Conservation (phyloP, 2,113 vertebrate species). For the Nothoprocta pentlandii region DNA sequence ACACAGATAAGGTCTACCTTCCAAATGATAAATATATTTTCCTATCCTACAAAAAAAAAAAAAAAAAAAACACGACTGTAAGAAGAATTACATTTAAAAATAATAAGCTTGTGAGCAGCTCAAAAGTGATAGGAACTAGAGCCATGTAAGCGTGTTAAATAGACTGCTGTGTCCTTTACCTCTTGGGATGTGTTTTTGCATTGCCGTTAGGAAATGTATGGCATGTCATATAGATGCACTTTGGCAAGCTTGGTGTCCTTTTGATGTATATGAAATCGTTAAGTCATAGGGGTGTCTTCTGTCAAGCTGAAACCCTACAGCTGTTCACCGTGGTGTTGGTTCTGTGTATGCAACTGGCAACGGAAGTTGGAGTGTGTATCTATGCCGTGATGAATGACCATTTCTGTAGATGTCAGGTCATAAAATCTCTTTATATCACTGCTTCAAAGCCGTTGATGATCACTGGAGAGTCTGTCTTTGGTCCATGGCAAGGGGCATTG, state of each 20-base stretch:
- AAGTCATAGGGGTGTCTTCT: not conserved
- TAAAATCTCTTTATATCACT: conserved; percentile 51
- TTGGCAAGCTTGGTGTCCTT: conserved; percentile 1
- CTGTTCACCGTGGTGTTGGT: not conserved
- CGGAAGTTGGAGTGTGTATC: conserved; percentile 41
- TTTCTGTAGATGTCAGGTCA: conserved; percentile 16
- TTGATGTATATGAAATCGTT: conserved; percentile 25
- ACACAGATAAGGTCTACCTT: not conserved
- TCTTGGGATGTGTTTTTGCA: conserved; percentile 19
- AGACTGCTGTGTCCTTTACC: not conserved
- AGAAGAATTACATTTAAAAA: not conserved
- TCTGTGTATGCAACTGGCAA: conserved; percentile 22
- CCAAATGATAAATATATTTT: not conserved
- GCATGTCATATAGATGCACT: not conserved
- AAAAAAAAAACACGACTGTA: not conserved
- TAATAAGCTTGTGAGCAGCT: not conserved
- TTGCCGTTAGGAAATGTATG: not conserved
- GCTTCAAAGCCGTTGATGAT: conserved; percentile 50
- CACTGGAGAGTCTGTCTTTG: conserved; percentile 37
- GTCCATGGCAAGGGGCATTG: conserved; percentile 46
- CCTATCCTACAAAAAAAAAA: not conserved
- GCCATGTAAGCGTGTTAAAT: not conserved
- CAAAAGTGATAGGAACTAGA: not conserved
- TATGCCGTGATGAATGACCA: not conserved
- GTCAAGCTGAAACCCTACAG: not conserved